These are phyloP conservation scores for Ips typographus DNA, from an alignment of 1,140 invertebrate genomes.

Conservation along the genomic window DNA sequence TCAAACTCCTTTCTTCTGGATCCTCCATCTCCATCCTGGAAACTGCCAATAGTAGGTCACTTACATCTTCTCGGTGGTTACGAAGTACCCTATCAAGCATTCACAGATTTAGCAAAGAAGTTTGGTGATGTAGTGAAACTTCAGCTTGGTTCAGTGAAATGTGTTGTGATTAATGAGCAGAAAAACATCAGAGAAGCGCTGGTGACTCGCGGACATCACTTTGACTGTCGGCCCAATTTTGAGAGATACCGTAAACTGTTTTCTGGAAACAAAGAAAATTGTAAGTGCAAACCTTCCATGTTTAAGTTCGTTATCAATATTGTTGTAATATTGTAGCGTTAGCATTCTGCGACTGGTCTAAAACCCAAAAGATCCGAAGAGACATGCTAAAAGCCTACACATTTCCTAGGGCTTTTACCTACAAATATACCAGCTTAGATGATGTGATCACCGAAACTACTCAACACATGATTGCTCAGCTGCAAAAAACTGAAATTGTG, in stretches of 20 bases:
- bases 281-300: slow-evolving; percentile 57
- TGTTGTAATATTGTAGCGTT: slow-evolving; percentile 64
- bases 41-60: slow-evolving; percentile 63
- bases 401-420: slow-evolving; percentile 70
- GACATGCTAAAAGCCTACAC: slow-evolving; percentile 74
- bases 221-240: slow-evolving; percentile 69
- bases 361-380: slow-evolving; percentile 73
- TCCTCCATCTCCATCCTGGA: slow-evolving; percentile 49
- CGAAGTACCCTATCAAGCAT: slow-evolving; percentile 66
- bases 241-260: slow-evolving; percentile 65
- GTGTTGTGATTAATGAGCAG: slow-evolving; percentile 65
- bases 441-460: slow-evolving; percentile 58
- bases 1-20: neutral
- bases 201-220: slow-evolving; percentile 61
- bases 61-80: slow-evolving; percentile 62
- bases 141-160: slow-evolving; percentile 61
- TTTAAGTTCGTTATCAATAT: neutral
- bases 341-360: slow-evolving; percentile 83
- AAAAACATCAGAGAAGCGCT: slow-evolving; percentile 67
- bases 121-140: slow-evolving; percentile 62
- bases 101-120: slow-evolving; percentile 56
- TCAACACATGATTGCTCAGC: slow-evolving; percentile 41
- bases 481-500: slow-evolving; percentile 45
- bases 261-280: slow-evolving; percentile 66
- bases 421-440: slow-evolving; percentile 66